phyloP scores from a whole-genome alignment of 30 jellyfish, hydroid and myxozoan genomes.

The Catostylus mosaicus region DNA sequence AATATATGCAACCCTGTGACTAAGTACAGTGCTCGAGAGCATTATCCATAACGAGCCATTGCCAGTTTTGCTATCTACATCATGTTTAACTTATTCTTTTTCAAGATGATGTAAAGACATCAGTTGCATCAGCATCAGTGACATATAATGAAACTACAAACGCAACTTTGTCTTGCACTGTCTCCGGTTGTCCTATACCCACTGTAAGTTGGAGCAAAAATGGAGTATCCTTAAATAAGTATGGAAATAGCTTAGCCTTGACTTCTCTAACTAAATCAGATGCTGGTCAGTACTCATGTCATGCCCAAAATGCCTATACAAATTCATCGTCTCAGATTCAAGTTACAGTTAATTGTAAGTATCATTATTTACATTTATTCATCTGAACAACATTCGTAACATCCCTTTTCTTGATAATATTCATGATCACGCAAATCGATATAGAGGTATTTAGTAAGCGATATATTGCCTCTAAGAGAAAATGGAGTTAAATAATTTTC shows the following conservation, averaged over 20 bases:
- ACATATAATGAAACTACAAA: background rate
- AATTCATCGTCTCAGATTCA: background rate
- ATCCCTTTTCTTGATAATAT: too few relatives aligned
- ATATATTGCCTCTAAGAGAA: too few relatives aligned
- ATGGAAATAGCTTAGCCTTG: background rate
- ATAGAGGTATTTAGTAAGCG: too few relatives aligned
- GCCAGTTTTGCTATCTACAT: too few relatives aligned
- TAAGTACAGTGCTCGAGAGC: too few relatives aligned
- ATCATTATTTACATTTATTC: background rate
- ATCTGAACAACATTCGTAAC: too few relatives aligned
- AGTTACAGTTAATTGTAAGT: background rate
- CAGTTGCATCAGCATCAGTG: background rate
- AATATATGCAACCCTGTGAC: too few relatives aligned
- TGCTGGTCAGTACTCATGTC: constrained; percentile 2
- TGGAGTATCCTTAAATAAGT: background rate
- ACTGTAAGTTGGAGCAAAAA: constrained; percentile 4
- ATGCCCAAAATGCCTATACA: background rate
- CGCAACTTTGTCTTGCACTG: background rate
- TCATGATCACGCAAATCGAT: too few relatives aligned
- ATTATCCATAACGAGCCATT: too few relatives aligned
- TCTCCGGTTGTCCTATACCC: background rate
- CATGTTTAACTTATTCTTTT: background rate
- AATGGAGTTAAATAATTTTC: too few relatives aligned
- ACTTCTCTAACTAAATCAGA: background rate
- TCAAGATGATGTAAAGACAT: background rate